phyloP scores from a whole-genome alignment of 2,797 vertebrate species.

The Helarctos malayanus region DNA sequence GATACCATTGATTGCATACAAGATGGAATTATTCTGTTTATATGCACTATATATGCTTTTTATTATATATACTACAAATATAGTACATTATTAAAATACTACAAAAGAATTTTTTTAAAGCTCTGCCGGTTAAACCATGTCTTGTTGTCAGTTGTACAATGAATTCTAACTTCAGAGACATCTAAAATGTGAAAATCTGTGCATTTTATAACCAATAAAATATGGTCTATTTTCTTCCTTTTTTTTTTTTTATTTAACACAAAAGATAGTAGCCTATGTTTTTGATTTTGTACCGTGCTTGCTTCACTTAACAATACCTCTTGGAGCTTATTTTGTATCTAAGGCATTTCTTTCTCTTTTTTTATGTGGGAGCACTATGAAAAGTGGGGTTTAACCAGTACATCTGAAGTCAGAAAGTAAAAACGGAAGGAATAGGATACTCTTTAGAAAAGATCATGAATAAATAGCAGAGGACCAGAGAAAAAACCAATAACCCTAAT shows the following conservation, averaged over 20 bases:
- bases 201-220: constrained; percentile 21
- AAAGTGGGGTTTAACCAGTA: neutral
- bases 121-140: neutral
- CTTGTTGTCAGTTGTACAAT: neutral
- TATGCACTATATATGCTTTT: neutral
- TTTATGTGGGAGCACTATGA: neutral
- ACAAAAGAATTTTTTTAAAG: constrained; percentile 25
- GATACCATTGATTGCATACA: neutral
- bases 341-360: constrained; percentile 38
- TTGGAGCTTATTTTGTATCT: constrained; percentile 1
- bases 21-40: neutral
- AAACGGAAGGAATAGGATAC: neutral
- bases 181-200: constrained; percentile 26
- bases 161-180: constrained; percentile 21
- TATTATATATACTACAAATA: neutral
- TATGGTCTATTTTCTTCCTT: neutral
- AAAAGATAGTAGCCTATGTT: neutral
- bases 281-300: neutral
- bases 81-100: neutral
- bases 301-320: neutral
- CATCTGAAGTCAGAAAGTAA: neutral
- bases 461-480: neutral
- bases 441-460: neutral
- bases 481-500: neutral
- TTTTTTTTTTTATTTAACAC: constrained; percentile 41